A percentile compares a stretch with the other conserved stretches of the same genome.
These are phyloP conservation scores for Smithornis capensis DNA, from an alignment of 2,113 vertebrate species.

Conservation along the genomic window DNA sequence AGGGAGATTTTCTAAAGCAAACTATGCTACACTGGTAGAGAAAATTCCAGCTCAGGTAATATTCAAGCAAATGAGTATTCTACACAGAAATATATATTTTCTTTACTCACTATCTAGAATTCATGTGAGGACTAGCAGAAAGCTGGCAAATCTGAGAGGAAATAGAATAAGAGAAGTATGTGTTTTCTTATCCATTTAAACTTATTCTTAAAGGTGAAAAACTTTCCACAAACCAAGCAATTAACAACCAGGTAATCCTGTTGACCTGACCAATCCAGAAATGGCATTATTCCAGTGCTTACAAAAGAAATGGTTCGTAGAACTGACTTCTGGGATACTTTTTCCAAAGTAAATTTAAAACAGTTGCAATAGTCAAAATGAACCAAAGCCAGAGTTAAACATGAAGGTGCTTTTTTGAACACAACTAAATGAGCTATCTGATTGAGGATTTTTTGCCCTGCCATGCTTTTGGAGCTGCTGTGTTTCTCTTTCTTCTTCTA, in stretches of 20 bases:
- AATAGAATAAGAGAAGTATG: neutral
- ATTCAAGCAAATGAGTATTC: accelerated
- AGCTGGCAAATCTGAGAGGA: neutral
- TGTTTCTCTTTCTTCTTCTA: neutral
- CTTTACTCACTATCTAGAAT: neutral
- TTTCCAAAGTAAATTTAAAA: neutral
- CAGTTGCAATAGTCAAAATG: neutral
- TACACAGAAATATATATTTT: neutral
- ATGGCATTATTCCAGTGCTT: neutral
- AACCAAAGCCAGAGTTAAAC: neutral
- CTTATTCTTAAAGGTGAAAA: neutral
- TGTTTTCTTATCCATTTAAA: neutral
- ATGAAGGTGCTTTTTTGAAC: neutral
- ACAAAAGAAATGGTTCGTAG: neutral
- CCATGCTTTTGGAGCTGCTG: neutral
- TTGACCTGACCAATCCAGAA: neutral
- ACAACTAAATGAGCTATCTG: neutral
- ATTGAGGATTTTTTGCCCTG: neutral
- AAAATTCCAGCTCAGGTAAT: neutral
- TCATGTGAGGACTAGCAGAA: neutral
- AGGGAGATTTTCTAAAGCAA: neutral
- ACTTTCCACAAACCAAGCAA: neutral
- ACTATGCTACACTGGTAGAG: neutral
- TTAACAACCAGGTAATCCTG: neutral
- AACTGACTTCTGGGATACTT: neutral